A percentile compares a stretch with the other conserved stretches of the same genome.
Evolutionary conservation across 2,113 vertebrate species (phyloP).

Genomic region (Actenoides hombroni): DNA sequence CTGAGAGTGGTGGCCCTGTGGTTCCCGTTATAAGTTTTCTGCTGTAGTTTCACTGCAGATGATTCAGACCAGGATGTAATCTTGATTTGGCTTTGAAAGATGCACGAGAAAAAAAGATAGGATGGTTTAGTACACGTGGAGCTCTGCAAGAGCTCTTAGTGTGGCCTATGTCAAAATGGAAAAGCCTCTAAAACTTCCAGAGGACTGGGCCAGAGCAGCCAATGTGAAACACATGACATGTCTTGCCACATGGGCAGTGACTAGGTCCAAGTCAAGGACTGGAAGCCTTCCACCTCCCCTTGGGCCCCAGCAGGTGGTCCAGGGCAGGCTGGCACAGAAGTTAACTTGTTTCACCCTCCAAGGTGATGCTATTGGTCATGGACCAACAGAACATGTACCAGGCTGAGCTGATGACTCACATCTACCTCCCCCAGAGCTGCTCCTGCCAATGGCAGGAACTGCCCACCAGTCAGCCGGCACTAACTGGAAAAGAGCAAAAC

Average conservation of each 20-base stretch:
- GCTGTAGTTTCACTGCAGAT: not conserved
- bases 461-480: accelerated
- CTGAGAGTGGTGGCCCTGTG: not conserved
- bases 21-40: not conserved
- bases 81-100: not conserved
- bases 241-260: not conserved
- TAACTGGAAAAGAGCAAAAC: not conserved
- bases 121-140: not conserved
- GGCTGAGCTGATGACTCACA: not conserved
- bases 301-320: accelerated
- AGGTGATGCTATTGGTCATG: accelerated
- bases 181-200: not conserved
- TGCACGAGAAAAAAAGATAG: not conserved
- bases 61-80: not conserved
- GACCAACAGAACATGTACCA: not conserved
- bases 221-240: accelerated
- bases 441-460: not conserved
- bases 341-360: not conserved
- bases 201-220: not conserved
- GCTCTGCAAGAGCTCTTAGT: not conserved
- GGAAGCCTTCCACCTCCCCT: not conserved
- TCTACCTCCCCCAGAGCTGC: not conserved
- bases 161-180: not conserved
- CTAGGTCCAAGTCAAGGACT: not conserved
- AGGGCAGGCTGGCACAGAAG: not conserved